A percentile compares a stretch with the other conserved stretches of the same genome.
Evolutionary conservation across 1,140 invertebrate species (phyloP).

Genomic region (Drosophila ohnishii): DNA sequence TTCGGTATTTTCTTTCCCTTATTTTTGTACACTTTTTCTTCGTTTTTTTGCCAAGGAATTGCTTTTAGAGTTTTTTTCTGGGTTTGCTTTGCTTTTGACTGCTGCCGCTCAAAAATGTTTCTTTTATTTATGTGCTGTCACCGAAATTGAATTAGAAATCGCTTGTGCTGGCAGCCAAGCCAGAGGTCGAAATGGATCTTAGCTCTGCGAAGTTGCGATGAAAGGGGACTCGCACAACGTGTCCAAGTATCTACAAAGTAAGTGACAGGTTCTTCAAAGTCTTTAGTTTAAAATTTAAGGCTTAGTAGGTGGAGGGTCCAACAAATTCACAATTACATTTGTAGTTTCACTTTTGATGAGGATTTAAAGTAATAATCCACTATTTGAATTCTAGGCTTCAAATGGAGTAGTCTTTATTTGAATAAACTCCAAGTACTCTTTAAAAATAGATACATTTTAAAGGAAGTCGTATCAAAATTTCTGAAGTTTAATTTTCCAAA

Average conservation of each 20-base stretch:
- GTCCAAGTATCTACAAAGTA: conserved; percentile 2
- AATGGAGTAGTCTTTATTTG: background rate
- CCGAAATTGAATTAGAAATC: conserved; percentile 79
- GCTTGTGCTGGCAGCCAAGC: conserved; percentile 48
- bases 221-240: background rate
- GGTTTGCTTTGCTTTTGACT: conserved; percentile 56
- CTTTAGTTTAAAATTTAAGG: background rate
- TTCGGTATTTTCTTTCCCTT: conserved; percentile 8
- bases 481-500: background rate
- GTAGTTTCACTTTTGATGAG: too few relatives aligned
- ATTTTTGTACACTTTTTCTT: background rate
- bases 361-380: background rate
- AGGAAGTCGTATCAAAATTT: background rate
- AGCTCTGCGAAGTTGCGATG: conserved; percentile 10
- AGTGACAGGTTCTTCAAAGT: background rate
- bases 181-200: conserved; percentile 21
- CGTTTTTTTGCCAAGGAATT: conserved; percentile 66
- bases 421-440: background rate
- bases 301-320: background rate
- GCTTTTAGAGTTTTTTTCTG: conserved; percentile 71
- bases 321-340: background rate
- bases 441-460: background rate
- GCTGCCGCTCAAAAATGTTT: conserved; percentile 70
- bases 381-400: background rate
- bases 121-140: conserved; percentile 79